Percentiles rank a stretch among this genome's conserved stretches.
These are phyloP conservation scores for Antitype chi DNA, from an alignment of 2,888 invertebrate species.

Conservation along the genomic window DNA sequence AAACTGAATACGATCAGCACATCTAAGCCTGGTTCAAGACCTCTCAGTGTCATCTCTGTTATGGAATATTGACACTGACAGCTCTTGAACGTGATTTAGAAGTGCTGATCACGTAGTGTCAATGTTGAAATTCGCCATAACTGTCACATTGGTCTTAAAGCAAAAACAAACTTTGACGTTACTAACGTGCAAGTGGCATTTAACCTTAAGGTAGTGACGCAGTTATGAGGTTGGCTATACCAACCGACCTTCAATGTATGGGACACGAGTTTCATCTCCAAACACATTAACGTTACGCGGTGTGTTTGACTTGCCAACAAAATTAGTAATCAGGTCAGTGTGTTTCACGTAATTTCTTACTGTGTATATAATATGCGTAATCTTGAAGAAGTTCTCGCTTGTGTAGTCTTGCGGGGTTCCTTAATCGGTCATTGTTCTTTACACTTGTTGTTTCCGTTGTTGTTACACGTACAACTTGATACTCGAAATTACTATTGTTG, in stretches of 20 bases:
- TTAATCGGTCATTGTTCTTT: constrained; percentile 60
- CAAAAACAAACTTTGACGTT: too few relatives aligned
- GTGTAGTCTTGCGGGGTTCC: constrained; percentile 25
- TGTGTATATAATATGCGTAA: constrained; percentile 40
- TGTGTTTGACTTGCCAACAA: constrained; percentile 40
- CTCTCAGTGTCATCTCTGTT: too few relatives aligned
- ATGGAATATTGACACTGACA: too few relatives aligned
- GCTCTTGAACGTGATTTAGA: too few relatives aligned
- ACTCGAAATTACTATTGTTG: constrained; percentile 9
- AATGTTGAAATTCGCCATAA: too few relatives aligned
- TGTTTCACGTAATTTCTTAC: constrained; percentile 53
- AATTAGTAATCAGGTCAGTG: constrained; percentile 58
- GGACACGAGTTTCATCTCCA: constrained; percentile 22
- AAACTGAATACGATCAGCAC: too few relatives aligned
- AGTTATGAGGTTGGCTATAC: not conserved
- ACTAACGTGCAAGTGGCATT: too few relatives aligned
- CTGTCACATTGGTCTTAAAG: too few relatives aligned
- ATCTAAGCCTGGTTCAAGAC: too few relatives aligned
- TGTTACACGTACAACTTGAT: constrained; percentile 29
- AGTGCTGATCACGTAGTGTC: too few relatives aligned
- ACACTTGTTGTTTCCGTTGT: constrained; percentile 31
- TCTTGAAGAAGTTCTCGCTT: constrained; percentile 40
- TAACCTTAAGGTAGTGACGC: too few relatives aligned
- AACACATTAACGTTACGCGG: constrained; percentile 59
- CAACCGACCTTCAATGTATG: constrained; percentile 19